Evolutionary conservation across 1,140 invertebrate species (phyloP).

Genomic region (Atta colombica): DNA sequence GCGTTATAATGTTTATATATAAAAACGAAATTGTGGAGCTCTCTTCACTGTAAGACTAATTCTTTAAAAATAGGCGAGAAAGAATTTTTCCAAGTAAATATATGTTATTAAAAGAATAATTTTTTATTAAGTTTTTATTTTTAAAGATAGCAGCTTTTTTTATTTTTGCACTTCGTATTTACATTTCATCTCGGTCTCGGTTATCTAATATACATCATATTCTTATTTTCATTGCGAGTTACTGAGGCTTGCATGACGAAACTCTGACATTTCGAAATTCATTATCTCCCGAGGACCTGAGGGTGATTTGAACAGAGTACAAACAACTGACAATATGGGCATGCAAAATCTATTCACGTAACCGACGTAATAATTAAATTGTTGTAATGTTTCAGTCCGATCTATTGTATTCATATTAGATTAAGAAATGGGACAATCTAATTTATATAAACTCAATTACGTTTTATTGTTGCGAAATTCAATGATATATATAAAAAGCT

Average conservation of each 20-base stretch:
- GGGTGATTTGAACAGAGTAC: constrained; percentile 23
- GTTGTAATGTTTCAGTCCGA: constrained; percentile 45
- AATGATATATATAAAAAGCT: background rate
- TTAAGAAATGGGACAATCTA: background rate
- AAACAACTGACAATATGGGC: constrained; percentile 10
- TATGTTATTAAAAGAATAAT: background rate
- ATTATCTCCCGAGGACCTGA: constrained; percentile 44
- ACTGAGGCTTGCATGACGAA: background rate
- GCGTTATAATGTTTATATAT: background rate
- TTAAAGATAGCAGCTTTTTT: background rate
- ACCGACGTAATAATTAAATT: constrained; percentile 41
- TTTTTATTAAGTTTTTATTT: background rate
- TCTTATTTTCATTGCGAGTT: background rate
- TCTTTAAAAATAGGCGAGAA: background rate
- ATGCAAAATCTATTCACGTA: constrained; percentile 45
- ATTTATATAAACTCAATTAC: background rate
- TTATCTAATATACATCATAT: background rate
- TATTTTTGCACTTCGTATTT: background rate
- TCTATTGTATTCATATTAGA: constrained; percentile 10
- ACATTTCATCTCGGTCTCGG: background rate
- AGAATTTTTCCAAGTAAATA: constrained; percentile 2
- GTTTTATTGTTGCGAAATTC: background rate
- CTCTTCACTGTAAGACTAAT: background rate
- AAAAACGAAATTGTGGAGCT: background rate
- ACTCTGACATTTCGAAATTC: constrained; percentile 57